Evolutionary conservation across 2,113 vertebrate genomes (phyloP).

Genomic region (Chaetodon auriga): DNA sequence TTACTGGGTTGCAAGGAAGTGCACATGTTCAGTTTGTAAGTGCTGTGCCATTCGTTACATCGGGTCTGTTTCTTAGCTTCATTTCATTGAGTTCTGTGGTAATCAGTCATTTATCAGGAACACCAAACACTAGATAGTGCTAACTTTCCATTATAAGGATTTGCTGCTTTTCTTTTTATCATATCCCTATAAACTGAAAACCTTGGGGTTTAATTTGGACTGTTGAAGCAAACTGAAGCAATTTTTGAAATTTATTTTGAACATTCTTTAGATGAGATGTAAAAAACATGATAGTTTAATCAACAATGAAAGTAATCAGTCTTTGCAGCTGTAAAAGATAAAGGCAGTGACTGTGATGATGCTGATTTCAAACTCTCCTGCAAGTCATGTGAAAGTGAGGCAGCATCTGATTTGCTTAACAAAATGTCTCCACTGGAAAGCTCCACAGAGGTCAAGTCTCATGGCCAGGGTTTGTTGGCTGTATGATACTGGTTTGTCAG

Average conservation of each 20-base stretch:
- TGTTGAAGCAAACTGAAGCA: no score
- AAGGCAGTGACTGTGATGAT: background rate
- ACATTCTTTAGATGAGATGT: background rate
- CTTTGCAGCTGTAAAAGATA: background rate
- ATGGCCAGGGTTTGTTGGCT: background rate
- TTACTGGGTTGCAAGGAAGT: background rate
- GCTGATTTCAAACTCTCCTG: background rate
- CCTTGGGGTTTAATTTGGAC: no score
- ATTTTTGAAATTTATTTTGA: background rate
- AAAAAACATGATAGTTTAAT: background rate
- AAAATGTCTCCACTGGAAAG: slow-evolving; percentile 1
- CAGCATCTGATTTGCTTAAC: slow-evolving; percentile 53
- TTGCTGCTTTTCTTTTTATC: background rate
- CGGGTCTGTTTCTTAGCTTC: background rate
- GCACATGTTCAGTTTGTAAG: background rate
- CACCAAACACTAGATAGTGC: slow-evolving; percentile 2
- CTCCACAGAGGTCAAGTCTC: background rate
- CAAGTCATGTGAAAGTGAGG: background rate
- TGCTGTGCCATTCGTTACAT: background rate
- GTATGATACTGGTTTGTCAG: background rate
- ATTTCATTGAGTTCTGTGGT: background rate
- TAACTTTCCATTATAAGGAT: background rate
- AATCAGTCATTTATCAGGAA: slow-evolving; percentile 1
- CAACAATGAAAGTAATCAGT: background rate
- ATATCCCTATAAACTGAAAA: background rate